Evolutionary conservation across 2,888 invertebrate genomes (phyloP).

Genomic region (Andrena marginata): DNA sequence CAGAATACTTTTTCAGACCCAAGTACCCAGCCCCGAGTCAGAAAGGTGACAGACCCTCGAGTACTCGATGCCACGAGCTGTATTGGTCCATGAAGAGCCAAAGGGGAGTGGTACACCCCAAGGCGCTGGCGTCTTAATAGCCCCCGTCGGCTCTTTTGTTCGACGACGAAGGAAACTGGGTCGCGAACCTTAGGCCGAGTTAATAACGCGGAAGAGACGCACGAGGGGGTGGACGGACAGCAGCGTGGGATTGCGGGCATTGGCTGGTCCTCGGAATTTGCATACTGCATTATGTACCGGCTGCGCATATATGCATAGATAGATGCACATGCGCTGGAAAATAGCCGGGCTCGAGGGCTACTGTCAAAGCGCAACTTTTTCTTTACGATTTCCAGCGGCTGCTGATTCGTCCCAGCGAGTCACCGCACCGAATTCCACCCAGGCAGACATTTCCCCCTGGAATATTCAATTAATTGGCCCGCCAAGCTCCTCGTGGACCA

Average conservation of each 20-base stretch:
- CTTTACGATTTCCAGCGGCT: neutral
- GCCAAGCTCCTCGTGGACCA: no score
- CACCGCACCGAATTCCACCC: neutral
- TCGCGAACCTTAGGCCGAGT: conserved; percentile 69
- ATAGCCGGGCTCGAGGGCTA: conserved; percentile 27
- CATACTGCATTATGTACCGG: conserved; percentile 64
- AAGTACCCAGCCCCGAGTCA: neutral
- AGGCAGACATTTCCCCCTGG: neutral
- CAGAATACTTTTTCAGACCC: neutral
- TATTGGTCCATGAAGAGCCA: neutral
- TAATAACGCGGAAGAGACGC: conserved; percentile 68
- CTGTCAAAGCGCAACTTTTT: conserved; percentile 40
- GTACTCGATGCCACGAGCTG: neutral
- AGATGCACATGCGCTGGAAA: conserved; percentile 35
- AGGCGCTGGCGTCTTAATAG: conserved; percentile 65
- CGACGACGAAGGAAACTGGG: conserved; percentile 63
- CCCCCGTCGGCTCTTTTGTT: conserved; percentile 53
- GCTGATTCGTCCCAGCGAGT: neutral
- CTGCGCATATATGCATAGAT: conserved; percentile 33
- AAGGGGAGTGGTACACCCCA: neutral
- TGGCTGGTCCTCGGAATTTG: conserved; percentile 58
- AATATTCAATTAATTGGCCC: conserved; percentile 37
- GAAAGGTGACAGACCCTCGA: neutral
- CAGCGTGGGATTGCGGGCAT: conserved; percentile 7
- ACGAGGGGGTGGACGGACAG: neutral